Evolutionary conservation across 2,113 vertebrate genomes (phyloP).

Genomic region (Plecturocebus donacophilus): DNA sequence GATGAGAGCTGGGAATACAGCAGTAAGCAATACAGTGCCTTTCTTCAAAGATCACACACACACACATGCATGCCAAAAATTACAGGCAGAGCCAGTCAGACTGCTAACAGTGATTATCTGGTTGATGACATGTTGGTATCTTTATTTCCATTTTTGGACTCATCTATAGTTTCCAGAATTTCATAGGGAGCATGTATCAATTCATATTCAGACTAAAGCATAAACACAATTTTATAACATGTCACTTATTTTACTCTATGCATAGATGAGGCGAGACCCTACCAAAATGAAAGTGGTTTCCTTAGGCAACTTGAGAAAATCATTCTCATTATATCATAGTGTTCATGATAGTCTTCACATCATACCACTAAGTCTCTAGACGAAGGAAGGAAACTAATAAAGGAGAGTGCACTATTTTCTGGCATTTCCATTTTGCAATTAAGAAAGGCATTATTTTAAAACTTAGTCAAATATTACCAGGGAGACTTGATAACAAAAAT

Average conservation of each 20-base stretch:
- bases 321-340: neutral
- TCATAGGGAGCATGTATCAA: neutral
- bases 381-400: neutral
- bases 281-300: neutral
- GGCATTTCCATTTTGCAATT: neutral
- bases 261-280: neutral
- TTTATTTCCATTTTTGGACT: neutral
- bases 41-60: neutral
- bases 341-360: neutral
- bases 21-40: neutral
- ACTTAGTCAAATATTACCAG: neutral
- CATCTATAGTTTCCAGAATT: neutral
- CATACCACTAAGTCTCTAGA: neutral
- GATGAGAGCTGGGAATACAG: neutral
- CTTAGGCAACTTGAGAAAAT: neutral
- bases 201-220: neutral
- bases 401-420: neutral
- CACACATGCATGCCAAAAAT: neutral
- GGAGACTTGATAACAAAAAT: neutral
- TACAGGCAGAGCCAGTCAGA: neutral
- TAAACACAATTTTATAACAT: neutral
- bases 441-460: neutral
- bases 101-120: neutral
- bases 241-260: neutral
- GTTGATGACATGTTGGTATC: neutral